Evolutionary conservation across 2,113 vertebrate genomes (phyloP).

Genomic region (Oreotrochilus melanogaster): DNA sequence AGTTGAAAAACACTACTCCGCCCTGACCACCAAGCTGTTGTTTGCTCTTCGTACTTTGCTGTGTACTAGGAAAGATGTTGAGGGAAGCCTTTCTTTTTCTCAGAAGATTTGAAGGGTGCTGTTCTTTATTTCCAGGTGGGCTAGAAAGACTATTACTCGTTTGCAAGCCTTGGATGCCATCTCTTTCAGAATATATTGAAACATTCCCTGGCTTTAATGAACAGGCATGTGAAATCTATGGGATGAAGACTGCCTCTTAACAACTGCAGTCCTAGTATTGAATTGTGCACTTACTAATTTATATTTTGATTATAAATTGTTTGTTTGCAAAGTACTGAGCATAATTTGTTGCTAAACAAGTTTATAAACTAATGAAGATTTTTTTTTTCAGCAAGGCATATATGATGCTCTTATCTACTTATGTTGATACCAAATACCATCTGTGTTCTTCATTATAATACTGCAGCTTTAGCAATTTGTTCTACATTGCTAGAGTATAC

Average conservation of each 20-base stretch:
- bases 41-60: neutral
- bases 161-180: neutral
- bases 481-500: neutral
- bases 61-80: neutral
- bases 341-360: constrained; percentile 11
- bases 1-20: neutral
- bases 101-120: neutral
- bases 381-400: neutral
- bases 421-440: constrained; percentile 10
- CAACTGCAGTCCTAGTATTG: neutral
- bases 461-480: neutral
- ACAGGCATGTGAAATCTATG: neutral
- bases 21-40: neutral
- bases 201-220: neutral
- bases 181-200: neutral
- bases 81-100: neutral
- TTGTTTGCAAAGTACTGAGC: neutral
- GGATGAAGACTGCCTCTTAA: neutral
- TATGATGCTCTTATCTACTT: constrained; percentile 9
- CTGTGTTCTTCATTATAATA: neutral
- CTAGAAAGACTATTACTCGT: neutral
- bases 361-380: neutral
- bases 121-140: neutral
- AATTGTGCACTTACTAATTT: neutral
- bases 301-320: neutral